Conservation (phyloP, 2,797 vertebrate species). For the Onychomys leucogaster region DNA sequence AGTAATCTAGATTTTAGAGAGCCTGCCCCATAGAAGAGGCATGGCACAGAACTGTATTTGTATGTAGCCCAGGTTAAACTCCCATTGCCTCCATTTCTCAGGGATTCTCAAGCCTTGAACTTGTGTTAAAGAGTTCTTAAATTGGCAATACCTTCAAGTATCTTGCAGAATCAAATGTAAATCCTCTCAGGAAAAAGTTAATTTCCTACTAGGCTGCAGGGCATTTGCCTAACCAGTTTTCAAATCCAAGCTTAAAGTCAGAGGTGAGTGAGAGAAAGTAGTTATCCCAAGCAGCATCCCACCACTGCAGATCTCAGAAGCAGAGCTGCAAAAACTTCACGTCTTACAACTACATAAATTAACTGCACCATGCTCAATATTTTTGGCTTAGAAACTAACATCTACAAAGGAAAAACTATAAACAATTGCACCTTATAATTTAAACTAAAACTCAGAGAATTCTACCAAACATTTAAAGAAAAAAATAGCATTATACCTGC, state of each 20-base stretch:
- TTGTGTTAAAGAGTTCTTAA: background rate
- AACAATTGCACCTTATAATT: background rate
- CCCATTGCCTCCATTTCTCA: background rate
- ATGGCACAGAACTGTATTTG: too few relatives aligned
- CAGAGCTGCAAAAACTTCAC: background rate
- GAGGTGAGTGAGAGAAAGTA: background rate
- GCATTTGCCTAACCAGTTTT: background rate
- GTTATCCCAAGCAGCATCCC: background rate
- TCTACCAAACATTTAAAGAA: background rate
- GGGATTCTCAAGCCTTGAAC: background rate
- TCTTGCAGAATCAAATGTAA: background rate
- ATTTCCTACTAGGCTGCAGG: background rate
- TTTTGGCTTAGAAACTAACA: background rate
- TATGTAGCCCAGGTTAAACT: background rate
- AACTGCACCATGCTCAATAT: background rate
- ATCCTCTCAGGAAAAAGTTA: background rate
- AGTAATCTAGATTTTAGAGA: background rate
- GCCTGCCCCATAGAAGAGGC: background rate
- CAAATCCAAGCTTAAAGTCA: background rate
- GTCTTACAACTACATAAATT: background rate
- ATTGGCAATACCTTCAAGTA: background rate
- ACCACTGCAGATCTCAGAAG: background rate
- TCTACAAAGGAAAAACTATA: background rate
- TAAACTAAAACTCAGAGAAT: background rate
- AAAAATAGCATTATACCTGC: background rate